Evolutionary conservation across 1,140 invertebrate genomes (phyloP).

Genomic region (Heliconius melpomene): DNA sequence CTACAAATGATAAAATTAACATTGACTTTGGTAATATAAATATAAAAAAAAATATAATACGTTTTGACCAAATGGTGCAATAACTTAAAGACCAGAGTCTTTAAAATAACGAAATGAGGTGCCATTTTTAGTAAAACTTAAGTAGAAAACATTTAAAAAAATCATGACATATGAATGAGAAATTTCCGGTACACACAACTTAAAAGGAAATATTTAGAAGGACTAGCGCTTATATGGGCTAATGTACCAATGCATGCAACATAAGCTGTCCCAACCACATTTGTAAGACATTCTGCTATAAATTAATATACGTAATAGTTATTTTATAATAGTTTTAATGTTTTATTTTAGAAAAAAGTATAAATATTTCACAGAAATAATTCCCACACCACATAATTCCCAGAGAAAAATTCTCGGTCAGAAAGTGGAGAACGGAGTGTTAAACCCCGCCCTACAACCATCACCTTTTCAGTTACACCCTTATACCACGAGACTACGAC

Average conservation of each 20-base stretch:
- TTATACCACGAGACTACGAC: too few relatives aligned
- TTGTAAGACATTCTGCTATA: slow-evolving; percentile 1
- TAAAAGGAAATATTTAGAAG: slow-evolving; percentile 25
- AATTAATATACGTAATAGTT: neutral
- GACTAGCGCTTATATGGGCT: slow-evolving; percentile 23
- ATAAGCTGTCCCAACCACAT: slow-evolving; percentile 11
- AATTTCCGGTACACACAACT: slow-evolving; percentile 17
- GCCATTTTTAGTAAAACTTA: neutral
- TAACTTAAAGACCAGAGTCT: neutral
- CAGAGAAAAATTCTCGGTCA: too few relatives aligned
- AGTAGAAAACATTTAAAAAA: slow-evolving; percentile 1
- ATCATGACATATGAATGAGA: slow-evolving; percentile 14
- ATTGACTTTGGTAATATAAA: neutral
- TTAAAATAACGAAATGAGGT: slow-evolving; percentile 3
- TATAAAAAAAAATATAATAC: neutral
- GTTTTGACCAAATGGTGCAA: neutral
- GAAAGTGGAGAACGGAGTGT: too few relatives aligned
- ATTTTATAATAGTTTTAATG: neutral
- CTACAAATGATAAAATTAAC: too few relatives aligned
- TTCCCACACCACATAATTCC: too few relatives aligned
- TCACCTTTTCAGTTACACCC: too few relatives aligned
- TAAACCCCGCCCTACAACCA: too few relatives aligned
- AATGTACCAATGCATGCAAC: slow-evolving; percentile 30
- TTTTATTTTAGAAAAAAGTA: neutral
- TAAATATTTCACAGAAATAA: too few relatives aligned